A percentile compares a stretch with the other conserved stretches of the same genome.
Evolutionary conservation across 2,113 vertebrate species (phyloP).

Genomic region (Gobiocypris rarus): DNA sequence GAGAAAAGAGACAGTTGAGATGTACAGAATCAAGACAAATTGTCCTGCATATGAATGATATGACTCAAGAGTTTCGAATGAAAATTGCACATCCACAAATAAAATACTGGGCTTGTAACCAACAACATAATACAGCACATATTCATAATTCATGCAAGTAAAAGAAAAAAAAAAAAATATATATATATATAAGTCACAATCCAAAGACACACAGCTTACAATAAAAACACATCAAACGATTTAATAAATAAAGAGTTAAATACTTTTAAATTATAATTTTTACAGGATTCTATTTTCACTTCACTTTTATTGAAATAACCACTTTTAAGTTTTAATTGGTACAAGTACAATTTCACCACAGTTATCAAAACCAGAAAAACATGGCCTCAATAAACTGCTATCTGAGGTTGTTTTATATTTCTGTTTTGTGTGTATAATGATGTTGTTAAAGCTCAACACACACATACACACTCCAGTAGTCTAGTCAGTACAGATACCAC

Average conservation of each 20-base stretch:
- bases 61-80: background rate
- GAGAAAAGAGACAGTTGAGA: slow-evolving; percentile 42
- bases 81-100: slow-evolving; percentile 39
- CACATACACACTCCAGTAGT: background rate
- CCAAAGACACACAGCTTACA: background rate
- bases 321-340: background rate
- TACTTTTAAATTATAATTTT: too few species aligned
- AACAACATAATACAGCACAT: slow-evolving; percentile 10
- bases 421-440: background rate
- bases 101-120: slow-evolving; percentile 1
- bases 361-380: background rate
- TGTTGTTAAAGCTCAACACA: slow-evolving; percentile 30
- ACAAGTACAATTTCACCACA: background rate
- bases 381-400: background rate
- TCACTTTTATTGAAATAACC: background rate
- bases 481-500: slow-evolving; percentile 16
- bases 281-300: background rate
- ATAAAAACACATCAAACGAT: too few species aligned
- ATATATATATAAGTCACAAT: background rate
- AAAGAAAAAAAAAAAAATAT: background rate
- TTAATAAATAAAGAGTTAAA: too few species aligned
- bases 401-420: slow-evolving; percentile 6
- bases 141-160: slow-evolving; percentile 23
- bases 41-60: slow-evolving; percentile 34
- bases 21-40: slow-evolving; percentile 48